These are phyloP conservation scores for Harpalus rufipes DNA, from an alignment of 2,888 invertebrate species.

Conservation along the genomic window DNA sequence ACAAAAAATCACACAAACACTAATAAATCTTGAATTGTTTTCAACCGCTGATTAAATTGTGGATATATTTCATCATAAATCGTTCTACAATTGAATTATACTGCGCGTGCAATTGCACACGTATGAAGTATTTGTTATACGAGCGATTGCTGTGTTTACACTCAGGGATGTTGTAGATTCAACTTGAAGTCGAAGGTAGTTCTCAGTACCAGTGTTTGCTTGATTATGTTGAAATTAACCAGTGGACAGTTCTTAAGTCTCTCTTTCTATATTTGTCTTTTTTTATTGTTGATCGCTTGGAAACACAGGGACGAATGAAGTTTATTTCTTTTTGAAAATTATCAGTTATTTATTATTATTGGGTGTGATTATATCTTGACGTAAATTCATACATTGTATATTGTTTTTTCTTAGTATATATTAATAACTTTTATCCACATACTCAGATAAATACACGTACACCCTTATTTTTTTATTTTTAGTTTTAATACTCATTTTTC, in stretches of 20 bases:
- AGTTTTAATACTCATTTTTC: too few species aligned
- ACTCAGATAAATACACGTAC: too few species aligned
- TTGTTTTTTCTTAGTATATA: too few species aligned
- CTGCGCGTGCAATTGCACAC: conserved; percentile 30
- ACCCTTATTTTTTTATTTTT: too few species aligned
- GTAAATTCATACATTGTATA: too few species aligned
- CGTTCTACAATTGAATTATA: not conserved
- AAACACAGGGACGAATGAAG: conserved; percentile 2
- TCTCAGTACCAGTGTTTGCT: conserved; percentile 12
- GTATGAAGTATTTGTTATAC: conserved; percentile 17
- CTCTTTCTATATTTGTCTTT: conserved; percentile 49
- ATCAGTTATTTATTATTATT: too few species aligned
- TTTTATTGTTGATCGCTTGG: conserved; percentile 21
- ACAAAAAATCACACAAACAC: not conserved
- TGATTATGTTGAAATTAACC: conserved; percentile 18
- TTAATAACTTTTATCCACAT: too few species aligned
- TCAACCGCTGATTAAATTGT: too few species aligned
- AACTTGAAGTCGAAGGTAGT: conserved; percentile 3
- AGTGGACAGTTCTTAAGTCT: conserved; percentile 6
- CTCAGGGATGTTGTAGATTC: not conserved
- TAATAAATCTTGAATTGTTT: not conserved
- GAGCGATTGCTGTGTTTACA: conserved; percentile 8
- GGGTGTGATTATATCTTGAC: too few species aligned
- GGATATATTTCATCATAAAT: too few species aligned
- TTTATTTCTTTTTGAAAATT: not conserved